Evolutionary conservation across 2,797 vertebrate species (phyloP).

Genomic region (Lagorchestes hirsutus): DNA sequence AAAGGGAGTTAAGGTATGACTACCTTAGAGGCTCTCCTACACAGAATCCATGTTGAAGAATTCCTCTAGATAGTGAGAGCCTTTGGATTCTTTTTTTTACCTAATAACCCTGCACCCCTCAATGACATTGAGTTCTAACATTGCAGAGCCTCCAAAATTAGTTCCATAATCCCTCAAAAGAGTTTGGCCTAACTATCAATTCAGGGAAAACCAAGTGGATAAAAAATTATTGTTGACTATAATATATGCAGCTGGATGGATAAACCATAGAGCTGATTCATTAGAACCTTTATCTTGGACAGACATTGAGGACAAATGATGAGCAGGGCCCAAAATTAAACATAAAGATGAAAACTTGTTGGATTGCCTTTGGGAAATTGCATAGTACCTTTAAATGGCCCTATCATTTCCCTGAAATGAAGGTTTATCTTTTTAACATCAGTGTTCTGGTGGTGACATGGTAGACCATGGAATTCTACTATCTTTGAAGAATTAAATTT

Average conservation of each 20-base stretch:
- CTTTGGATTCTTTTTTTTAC: not conserved
- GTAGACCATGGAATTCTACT: not conserved
- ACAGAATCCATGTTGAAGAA: not conserved
- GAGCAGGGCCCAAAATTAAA: not conserved
- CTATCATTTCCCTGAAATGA: not conserved
- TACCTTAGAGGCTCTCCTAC: not conserved
- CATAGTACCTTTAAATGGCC: not conserved
- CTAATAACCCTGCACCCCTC: not conserved
- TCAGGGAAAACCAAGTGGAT: not conserved
- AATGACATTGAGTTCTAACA: not conserved
- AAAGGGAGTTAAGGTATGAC: too few species aligned
- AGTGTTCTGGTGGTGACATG: not conserved
- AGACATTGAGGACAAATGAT: not conserved
- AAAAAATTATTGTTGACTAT: not conserved
- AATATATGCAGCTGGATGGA: not conserved
- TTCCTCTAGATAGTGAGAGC: not conserved
- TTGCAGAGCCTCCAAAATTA: not conserved
- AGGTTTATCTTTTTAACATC: not conserved
- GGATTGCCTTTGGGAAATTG: not conserved
- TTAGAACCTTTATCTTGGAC: not conserved
- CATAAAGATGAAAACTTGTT: not conserved
- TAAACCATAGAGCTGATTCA: not conserved
- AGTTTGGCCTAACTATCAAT: not conserved
- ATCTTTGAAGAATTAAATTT: too few species aligned
- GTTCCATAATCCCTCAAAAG: not conserved